These are phyloP conservation scores for Hyla sarda DNA, from an alignment of 2,113 vertebrate species.

Conservation along the genomic window DNA sequence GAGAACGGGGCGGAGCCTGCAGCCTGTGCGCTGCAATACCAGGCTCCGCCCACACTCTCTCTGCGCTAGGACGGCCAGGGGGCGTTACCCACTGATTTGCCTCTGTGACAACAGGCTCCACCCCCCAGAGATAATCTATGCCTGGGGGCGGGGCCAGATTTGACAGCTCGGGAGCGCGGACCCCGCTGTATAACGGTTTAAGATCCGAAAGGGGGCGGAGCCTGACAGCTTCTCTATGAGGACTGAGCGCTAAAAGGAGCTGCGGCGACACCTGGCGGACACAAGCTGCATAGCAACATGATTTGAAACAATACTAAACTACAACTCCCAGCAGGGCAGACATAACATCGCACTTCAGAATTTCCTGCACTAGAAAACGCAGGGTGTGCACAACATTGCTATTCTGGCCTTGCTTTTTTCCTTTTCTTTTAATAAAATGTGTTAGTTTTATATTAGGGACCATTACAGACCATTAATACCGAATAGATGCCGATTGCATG, in stretches of 20 bases:
- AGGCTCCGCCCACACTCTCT: not conserved
- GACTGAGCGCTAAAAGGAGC: not conserved
- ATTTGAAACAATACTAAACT: too few species aligned
- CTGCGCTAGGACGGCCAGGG: not conserved
- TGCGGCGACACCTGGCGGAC: slow-evolving; percentile 17
- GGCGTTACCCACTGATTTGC: not conserved
- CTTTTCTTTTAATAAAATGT: too few species aligned
- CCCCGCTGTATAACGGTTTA: slow-evolving; percentile 37
- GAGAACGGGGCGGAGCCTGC: not conserved
- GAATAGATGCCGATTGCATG: too few species aligned
- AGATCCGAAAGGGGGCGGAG: slow-evolving; percentile 13
- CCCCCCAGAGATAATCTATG: too few species aligned
- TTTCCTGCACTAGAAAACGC: too few species aligned
- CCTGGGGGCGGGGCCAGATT: not conserved
- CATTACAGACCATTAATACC: too few species aligned
- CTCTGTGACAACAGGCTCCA: not conserved
- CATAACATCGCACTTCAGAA: too few species aligned
- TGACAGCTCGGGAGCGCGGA: slow-evolving; percentile 43
- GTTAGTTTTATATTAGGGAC: too few species aligned
- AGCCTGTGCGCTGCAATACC: not conserved
- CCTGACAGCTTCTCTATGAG: too few species aligned
- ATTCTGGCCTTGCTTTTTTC: too few species aligned
- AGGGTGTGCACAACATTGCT: too few species aligned
- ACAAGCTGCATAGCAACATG: not conserved
- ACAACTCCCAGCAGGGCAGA: too few species aligned